Evolutionary conservation across 2,797 vertebrate species (phyloP).

Genomic region (Pangasius mekongensis): DNA sequence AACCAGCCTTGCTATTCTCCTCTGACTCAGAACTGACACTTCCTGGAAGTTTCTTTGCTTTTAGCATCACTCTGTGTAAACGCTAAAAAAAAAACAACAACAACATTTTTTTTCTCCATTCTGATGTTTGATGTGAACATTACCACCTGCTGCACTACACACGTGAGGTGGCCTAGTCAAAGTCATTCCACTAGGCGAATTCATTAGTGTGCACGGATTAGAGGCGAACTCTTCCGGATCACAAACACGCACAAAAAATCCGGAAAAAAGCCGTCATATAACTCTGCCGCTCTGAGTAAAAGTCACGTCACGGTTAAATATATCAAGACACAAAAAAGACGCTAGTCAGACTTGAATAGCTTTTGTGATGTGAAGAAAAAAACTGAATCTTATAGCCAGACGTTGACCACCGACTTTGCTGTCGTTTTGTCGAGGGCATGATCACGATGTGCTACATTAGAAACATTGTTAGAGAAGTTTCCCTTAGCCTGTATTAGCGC

Average conservation of each 20-base stretch:
- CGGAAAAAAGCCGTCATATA: neutral
- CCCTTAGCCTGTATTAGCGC: neutral
- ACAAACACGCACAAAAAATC: no score
- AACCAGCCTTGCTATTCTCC: neutral
- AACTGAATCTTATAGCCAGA: neutral
- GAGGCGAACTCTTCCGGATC: neutral
- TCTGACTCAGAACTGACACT: neutral
- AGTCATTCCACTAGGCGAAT: neutral
- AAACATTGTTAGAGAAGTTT: neutral
- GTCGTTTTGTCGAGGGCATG: neutral
- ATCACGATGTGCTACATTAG: neutral
- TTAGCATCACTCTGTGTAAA: neutral
- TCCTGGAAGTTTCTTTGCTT: neutral
- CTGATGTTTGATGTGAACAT: neutral
- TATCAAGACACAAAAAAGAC: neutral
- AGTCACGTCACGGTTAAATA: neutral
- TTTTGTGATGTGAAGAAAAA: neutral
- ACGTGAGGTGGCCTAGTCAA: neutral
- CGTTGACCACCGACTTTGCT: neutral
- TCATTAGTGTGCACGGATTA: neutral
- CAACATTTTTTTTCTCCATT: neutral
- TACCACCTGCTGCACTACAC: neutral
- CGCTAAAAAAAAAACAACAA: neutral
- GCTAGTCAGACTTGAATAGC: neutral
- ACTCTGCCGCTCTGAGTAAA: neutral